A percentile compares a stretch with the other conserved stretches of the same genome.
Conservation (phyloP, 1,140 invertebrate species). For the Drosophila nannoptera region DNA sequence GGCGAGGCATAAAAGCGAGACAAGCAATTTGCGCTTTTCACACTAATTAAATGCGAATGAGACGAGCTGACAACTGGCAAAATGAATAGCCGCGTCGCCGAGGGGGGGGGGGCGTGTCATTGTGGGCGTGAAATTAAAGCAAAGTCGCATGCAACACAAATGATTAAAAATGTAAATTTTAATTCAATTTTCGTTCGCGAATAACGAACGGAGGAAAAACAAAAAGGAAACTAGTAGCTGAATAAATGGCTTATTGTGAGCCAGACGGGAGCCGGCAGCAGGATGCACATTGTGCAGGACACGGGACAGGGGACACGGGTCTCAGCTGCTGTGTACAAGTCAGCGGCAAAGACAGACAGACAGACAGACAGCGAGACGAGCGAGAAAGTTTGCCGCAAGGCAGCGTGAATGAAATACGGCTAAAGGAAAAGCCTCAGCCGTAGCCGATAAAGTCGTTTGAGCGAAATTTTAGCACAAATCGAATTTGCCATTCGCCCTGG, state of each 20-base stretch:
- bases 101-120: background rate
- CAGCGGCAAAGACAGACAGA: slow-evolving; percentile 11
- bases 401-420: slow-evolving; percentile 49
- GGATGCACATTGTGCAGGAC: slow-evolving; percentile 10
- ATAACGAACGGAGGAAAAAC: slow-evolving; percentile 40
- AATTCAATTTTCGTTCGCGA: slow-evolving; percentile 64
- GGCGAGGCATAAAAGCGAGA: slow-evolving; percentile 21
- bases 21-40: slow-evolving; percentile 74
- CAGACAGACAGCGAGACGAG: slow-evolving; percentile 41
- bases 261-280: slow-evolving; percentile 33
- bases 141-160: slow-evolving; percentile 53
- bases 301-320: background rate
- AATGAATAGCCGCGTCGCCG: slow-evolving; percentile 55
- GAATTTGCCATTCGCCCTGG: slow-evolving; percentile 46
- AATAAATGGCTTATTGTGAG: slow-evolving; percentile 73
- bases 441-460: slow-evolving; percentile 66
- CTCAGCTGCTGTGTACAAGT: too few relatives aligned
- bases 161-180: slow-evolving; percentile 77
- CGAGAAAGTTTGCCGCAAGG: slow-evolving; percentile 71
- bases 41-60: slow-evolving; percentile 69
- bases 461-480: slow-evolving; percentile 51
- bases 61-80: slow-evolving; percentile 46
- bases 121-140: slow-evolving; percentile 55
- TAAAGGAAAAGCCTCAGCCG: slow-evolving; percentile 34
- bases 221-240: slow-evolving; percentile 58